Percentiles rank a stretch among this genome's conserved stretches.
These are phyloP conservation scores for Xanthorhoe spadicearia DNA, from an alignment of 2,888 invertebrate species.

Conservation along the genomic window DNA sequence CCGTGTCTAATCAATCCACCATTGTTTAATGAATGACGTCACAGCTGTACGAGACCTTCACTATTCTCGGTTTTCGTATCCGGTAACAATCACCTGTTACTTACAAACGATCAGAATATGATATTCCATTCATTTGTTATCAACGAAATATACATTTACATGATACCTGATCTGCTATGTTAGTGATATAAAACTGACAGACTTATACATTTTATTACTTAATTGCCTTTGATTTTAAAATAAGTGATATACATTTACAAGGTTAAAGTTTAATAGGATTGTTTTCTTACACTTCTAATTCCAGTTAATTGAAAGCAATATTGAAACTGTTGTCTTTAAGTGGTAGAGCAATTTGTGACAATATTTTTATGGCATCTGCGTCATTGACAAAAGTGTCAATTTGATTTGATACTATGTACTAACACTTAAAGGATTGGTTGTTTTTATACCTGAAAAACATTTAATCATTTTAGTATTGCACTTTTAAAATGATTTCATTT, in stretches of 20 bases:
- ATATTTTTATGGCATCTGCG: conserved; percentile 54
- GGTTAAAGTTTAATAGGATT: conserved; percentile 35
- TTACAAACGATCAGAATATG: conserved; percentile 37
- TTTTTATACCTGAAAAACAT: background rate
- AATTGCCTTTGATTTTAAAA: conserved; percentile 20
- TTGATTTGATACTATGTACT: conserved; percentile 41
- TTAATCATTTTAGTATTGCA: background rate
- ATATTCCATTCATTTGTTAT: conserved; percentile 23
- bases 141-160: background rate
- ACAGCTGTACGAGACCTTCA: conserved; percentile 55
- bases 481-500: background rate
- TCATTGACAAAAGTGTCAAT: conserved; percentile 43
- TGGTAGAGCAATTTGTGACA: conserved; percentile 58
- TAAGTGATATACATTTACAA: conserved; percentile 19
- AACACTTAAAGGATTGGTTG: background rate
- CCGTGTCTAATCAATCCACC: conserved; percentile 61
- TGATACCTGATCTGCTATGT: conserved; percentile 17
- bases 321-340: conserved; percentile 51
- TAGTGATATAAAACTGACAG: conserved; percentile 25
- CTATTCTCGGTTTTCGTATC: conserved; percentile 47
- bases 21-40: conserved; percentile 71
- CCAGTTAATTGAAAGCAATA: conserved; percentile 61
- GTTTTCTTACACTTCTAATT: conserved; percentile 42
- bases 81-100: conserved; percentile 56
- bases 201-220: conserved; percentile 20